Percentiles rank a stretch among this genome's conserved stretches.
These are phyloP conservation scores for Dimorphilus gyrociliatus DNA, from an alignment of 2,888 invertebrate genomes.

Conservation along the genomic window DNA sequence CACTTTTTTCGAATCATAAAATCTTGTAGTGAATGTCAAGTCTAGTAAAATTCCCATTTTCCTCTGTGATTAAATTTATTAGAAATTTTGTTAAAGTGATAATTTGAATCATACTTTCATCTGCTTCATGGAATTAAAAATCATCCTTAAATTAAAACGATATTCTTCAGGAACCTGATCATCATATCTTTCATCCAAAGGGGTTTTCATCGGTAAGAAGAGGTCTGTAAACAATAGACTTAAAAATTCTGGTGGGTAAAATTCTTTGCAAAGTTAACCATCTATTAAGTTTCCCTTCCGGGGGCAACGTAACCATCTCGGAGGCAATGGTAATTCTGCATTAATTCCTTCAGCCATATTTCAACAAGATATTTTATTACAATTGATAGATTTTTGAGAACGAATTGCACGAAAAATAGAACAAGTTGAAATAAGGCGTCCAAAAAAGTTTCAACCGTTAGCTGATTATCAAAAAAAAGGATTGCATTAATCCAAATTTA, in stretches of 20 bases:
- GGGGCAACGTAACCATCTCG: conserved; percentile 41
- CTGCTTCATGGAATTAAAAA: conserved; percentile 59
- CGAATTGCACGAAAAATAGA: no score
- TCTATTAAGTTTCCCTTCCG: conserved; percentile 35
- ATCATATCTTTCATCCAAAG: conserved; percentile 64
- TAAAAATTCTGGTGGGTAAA: neutral
- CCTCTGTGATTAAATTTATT: conserved; percentile 41
- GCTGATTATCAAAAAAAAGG: no score
- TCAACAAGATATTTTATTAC: no score
- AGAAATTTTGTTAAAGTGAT: neutral
- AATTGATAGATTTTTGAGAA: no score
- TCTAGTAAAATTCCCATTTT: conserved; percentile 90
- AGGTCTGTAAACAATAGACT: conserved; percentile 32
- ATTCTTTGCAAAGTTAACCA: conserved; percentile 13
- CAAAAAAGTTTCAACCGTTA: no score
- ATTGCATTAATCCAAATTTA: no score
- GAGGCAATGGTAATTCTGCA: conserved; percentile 22
- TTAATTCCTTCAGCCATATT: conserved; percentile 2
- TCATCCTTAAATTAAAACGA: conserved; percentile 71
- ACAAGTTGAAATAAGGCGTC: no score
- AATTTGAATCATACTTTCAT: conserved; percentile 46
- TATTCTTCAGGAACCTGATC: conserved; percentile 63
- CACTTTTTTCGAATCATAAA: conserved; percentile 67
- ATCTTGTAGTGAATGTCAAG: conserved; percentile 80
- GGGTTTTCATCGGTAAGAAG: conserved; percentile 88